Evolutionary conservation across 2,888 invertebrate genomes (phyloP).

Genomic region (Cantharis lateralis): DNA sequence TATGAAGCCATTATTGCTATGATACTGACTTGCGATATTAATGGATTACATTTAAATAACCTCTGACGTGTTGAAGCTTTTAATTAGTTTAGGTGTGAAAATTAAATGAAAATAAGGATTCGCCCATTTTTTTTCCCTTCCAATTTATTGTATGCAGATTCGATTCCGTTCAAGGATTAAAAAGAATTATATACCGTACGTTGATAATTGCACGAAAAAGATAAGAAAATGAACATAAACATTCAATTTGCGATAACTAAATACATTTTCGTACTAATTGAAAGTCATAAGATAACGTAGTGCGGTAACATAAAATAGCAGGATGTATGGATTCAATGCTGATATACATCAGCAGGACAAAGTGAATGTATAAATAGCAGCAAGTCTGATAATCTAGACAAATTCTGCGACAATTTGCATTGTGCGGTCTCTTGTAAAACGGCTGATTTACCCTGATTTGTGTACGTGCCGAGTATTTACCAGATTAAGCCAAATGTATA

Average conservation of each 20-base stretch:
- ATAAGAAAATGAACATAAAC: conserved; percentile 23
- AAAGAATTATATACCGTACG: conserved; percentile 17
- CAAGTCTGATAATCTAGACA: conserved; percentile 55
- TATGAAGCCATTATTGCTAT: conserved; percentile 37
- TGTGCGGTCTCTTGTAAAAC: conserved; percentile 52
- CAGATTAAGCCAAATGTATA: conserved; percentile 54
- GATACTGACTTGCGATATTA: conserved; percentile 4
- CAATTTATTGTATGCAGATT: neutral
- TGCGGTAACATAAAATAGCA: conserved; percentile 27
- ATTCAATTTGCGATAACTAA: conserved; percentile 35
- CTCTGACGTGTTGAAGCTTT: neutral
- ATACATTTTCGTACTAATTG: conserved; percentile 48
- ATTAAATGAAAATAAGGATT: neutral
- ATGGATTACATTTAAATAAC: conserved; percentile 2
- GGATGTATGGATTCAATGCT: conserved; percentile 30
- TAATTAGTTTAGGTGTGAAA: neutral
- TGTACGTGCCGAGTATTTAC: conserved; percentile 51
- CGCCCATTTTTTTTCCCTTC: neutral
- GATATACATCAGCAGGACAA: conserved; percentile 49
- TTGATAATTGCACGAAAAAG: conserved; percentile 22
- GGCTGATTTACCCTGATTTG: conserved; percentile 51
- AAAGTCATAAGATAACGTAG: conserved; percentile 45
- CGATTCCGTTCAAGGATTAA: neutral
- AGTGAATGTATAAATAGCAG: conserved; percentile 47
- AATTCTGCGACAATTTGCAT: conserved; percentile 57